Conservation (phyloP, 2,797 vertebrate genomes). For the Cygnus olor region DNA sequence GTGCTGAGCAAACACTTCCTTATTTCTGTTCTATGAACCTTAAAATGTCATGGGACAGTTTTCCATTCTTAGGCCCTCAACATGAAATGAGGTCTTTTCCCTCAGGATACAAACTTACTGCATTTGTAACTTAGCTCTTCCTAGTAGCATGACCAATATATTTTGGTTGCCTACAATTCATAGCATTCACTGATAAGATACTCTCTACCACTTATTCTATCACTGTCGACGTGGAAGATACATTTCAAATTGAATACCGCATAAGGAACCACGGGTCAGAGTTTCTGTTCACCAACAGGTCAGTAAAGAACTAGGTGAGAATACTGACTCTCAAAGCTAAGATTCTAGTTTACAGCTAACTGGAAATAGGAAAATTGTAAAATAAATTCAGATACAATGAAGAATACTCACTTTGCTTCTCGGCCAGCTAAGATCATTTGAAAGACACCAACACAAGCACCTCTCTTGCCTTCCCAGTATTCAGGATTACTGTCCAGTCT, state of each 20-base stretch:
- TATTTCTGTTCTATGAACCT: not conserved
- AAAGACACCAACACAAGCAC: slow-evolving; percentile 96
- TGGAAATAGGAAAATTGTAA: not conserved
- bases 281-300: not conserved
- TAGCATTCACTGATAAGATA: not conserved
- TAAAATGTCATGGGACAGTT: not conserved
- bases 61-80: not conserved
- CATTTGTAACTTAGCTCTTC: not conserved
- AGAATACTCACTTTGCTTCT: slow-evolving; percentile 88
- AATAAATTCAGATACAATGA: not conserved
- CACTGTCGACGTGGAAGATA: not conserved
- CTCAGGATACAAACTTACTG: not conserved
- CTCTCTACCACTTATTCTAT: not conserved
- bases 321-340: not conserved
- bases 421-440: slow-evolving; percentile 94
- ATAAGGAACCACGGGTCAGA: not conserved
- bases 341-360: not conserved
- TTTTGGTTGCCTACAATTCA: not conserved
- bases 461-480: slow-evolving; percentile 97
- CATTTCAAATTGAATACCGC: not conserved
- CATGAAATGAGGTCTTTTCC: not conserved
- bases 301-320: not conserved
- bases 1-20: not conserved
- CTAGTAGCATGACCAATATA: not conserved
- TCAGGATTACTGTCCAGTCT: slow-evolving; percentile 91